Conservation (phyloP, 2,113 vertebrate species). For the Butorides virescens region DNA sequence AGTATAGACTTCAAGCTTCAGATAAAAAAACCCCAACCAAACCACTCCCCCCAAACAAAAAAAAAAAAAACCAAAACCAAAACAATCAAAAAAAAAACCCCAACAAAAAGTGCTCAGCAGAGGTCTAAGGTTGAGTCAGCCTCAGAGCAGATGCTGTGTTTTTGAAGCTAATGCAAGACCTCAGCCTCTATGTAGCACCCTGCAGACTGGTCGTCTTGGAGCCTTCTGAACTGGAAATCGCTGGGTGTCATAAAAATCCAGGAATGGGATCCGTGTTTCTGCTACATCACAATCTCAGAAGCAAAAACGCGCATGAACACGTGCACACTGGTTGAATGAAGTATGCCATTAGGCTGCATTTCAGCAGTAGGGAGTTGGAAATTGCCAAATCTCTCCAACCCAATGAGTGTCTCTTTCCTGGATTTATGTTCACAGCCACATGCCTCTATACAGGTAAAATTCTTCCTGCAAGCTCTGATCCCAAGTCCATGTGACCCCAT, state of each 20-base stretch:
- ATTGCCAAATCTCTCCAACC: background rate
- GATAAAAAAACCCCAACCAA: background rate
- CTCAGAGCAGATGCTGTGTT: background rate
- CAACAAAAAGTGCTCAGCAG: background rate
- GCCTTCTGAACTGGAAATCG: background rate
- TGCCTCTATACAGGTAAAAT: background rate
- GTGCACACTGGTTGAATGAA: background rate
- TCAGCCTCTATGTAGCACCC: background rate
- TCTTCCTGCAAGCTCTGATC: background rate
- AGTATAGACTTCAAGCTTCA: background rate
- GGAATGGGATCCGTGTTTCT: background rate
- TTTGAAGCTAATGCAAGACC: background rate
- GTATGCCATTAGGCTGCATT: background rate
- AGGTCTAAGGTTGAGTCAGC: background rate
- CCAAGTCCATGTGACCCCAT: accelerated
- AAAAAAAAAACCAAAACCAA: background rate
- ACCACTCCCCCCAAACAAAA: background rate
- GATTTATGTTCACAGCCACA: background rate
- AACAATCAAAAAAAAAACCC: background rate
- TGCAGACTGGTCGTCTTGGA: background rate
- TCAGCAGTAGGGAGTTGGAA: background rate
- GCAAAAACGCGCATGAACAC: accelerated
- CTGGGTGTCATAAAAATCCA: background rate
- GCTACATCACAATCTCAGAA: background rate
- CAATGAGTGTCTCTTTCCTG: background rate